These are phyloP conservation scores for Phortica okadai DNA, from an alignment of 2,888 invertebrate species.

Conservation along the genomic window DNA sequence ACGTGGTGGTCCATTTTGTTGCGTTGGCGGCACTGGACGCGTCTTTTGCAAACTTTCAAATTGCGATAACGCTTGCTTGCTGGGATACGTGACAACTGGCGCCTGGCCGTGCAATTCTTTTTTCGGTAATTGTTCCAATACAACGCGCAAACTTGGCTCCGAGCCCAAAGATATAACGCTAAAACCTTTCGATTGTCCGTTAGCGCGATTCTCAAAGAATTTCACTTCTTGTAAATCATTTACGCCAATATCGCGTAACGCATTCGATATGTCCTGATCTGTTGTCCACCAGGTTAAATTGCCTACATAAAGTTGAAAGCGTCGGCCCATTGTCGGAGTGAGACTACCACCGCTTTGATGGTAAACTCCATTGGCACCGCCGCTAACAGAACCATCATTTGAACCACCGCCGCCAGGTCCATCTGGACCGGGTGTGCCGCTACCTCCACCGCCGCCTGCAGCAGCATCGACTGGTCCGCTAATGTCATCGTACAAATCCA, in stretches of 20 bases:
- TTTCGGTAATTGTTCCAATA: slow-evolving; percentile 96
- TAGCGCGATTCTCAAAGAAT: slow-evolving; percentile 99
- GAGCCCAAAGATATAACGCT: slow-evolving; percentile 96
- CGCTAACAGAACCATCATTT: slow-evolving; percentile 77
- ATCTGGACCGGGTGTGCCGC: slow-evolving; percentile 77
- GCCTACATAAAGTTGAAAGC: slow-evolving; percentile 96
- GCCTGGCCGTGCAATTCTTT: slow-evolving; percentile 97
- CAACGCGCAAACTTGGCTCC: slow-evolving; percentile 90
- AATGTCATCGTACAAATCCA: slow-evolving; percentile 97
- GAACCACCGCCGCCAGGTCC: slow-evolving; percentile 80
- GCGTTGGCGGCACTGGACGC: slow-evolving; percentile 86
- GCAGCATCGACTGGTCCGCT: slow-evolving; percentile 87
- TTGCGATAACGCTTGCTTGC: slow-evolving; percentile 90
- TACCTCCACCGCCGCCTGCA: slow-evolving; percentile 86
- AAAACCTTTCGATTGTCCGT: slow-evolving; percentile 99
- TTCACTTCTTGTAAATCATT: slow-evolving; percentile 97
- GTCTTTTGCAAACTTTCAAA: slow-evolving; percentile 96
- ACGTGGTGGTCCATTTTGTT: slow-evolving; percentile 78
- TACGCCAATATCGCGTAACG: slow-evolving; percentile 91
- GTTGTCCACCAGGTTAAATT: slow-evolving; percentile 99
- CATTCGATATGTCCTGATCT: slow-evolving; percentile 95
- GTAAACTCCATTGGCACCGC: slow-evolving; percentile 86
- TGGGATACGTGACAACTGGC: slow-evolving; percentile 96
- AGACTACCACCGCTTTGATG: slow-evolving; percentile 84
- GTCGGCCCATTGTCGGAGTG: slow-evolving; percentile 84